Evolutionary conservation across 35 echinoderm and acorn worm species (phyloP).

Genomic region (Ophioderma brevispina): DNA sequence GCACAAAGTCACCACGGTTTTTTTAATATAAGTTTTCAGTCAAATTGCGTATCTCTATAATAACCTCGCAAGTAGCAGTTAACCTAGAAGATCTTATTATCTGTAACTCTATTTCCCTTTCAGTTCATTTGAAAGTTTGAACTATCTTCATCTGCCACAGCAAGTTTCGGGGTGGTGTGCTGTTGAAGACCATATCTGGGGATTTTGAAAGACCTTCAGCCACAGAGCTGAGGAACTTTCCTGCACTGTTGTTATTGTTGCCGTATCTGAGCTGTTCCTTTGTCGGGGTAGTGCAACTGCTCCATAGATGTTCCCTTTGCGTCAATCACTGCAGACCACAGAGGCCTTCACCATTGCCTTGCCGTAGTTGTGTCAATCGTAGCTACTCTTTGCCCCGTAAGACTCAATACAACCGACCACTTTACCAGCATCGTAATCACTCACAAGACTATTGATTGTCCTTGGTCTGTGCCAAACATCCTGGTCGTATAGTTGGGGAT

Average conservation of each 20-base stretch:
- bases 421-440: neutral
- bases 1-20: no score
- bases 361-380: neutral
- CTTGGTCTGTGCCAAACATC: neutral
- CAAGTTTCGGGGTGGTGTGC: neutral
- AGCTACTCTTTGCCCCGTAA: neutral
- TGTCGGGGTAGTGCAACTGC: constrained; percentile 1
- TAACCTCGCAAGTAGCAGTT: no score
- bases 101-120: no score
- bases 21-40: no score
- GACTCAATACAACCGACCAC: neutral
- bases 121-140: neutral
- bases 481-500: neutral
- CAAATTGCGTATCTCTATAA: no score
- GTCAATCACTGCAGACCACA: constrained; percentile 21
- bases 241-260: neutral
- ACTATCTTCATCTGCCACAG: constrained; percentile 12
- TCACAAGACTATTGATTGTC: neutral
- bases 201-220: constrained; percentile 12
- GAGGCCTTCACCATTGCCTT: neutral
- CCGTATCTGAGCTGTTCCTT: neutral
- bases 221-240: constrained; percentile 2
- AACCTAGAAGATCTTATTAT: no score
- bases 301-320: constrained; percentile 9
- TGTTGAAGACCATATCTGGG: neutral